phyloP scores from a whole-genome alignment of 2,113 vertebrate species.

The Myiagra hebetior region DNA sequence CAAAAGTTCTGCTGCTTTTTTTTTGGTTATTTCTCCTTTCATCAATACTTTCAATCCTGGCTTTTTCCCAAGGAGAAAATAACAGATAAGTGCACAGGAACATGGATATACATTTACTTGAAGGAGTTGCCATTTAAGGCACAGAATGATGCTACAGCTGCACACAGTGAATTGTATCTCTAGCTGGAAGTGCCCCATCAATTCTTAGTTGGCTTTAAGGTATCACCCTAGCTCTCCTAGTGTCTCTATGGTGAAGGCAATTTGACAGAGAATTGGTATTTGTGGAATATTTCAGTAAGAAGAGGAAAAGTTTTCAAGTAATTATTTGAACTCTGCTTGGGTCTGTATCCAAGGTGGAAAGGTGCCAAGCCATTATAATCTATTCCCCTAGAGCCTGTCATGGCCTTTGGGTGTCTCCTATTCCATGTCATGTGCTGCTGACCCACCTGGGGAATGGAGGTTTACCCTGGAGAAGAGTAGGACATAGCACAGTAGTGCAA shows the following conservation, averaged over 20 bases:
- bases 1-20: neutral
- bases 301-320: neutral
- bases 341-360: neutral
- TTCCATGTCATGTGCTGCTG: neutral
- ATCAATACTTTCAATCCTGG: neutral
- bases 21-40: neutral
- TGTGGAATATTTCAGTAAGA: neutral
- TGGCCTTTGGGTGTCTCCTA: neutral
- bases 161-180: neutral
- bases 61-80: neutral
- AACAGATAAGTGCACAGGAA: neutral
- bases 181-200: neutral
- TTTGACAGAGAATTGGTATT: neutral
- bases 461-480: neutral
- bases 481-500: neutral
- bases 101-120: neutral
- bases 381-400: neutral
- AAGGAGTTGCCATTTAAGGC: neutral
- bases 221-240: neutral
- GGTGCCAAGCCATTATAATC: neutral
- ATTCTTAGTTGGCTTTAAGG: neutral
- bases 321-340: neutral
- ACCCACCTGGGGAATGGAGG: neutral
- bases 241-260: neutral
- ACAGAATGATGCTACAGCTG: neutral